Percentiles rank a stretch among this genome's conserved stretches.
These are phyloP conservation scores for Ptychadena robeensis DNA, from an alignment of 2,797 vertebrate genomes.

Conservation along the genomic window DNA sequence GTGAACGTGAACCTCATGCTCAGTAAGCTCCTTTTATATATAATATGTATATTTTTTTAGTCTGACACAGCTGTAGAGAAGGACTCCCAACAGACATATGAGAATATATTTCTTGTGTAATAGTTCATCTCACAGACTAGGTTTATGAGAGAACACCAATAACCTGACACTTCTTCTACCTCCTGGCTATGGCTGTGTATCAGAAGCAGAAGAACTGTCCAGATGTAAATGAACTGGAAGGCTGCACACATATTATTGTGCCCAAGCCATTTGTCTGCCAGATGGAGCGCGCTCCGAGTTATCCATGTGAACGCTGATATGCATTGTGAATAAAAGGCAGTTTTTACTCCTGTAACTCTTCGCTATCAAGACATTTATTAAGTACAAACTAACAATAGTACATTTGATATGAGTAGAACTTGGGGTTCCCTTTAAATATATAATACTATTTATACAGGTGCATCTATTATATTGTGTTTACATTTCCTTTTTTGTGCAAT, in stretches of 20 bases:
- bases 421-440: too few relatives aligned
- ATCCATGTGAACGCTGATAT: slow-evolving; percentile 33
- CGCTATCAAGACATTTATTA: neutral
- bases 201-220: slow-evolving; percentile 16
- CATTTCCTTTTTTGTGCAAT: too few relatives aligned
- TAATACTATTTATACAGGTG: too few relatives aligned
- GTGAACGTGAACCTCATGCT: too few relatives aligned
- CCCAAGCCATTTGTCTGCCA: slow-evolving; percentile 37
- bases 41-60: too few relatives aligned
- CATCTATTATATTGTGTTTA: too few relatives aligned
- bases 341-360: neutral
- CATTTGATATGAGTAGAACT: too few relatives aligned
- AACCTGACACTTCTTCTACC: neutral
- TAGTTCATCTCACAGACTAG: neutral
- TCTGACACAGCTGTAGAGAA: neutral
- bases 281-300: slow-evolving; percentile 29
- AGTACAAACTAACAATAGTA: neutral
- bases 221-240: slow-evolving; percentile 47
- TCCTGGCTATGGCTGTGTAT: neutral
- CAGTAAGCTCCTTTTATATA: too few relatives aligned
- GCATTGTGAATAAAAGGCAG: slow-evolving; percentile 5
- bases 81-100: neutral
- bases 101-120: neutral
- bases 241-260: slow-evolving; percentile 46
- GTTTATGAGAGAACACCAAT: neutral